A percentile compares a stretch with the other conserved stretches of the same genome.
phyloP scores from a whole-genome alignment of 1,140 invertebrate genomes.

The Drosophila grimshawi region DNA sequence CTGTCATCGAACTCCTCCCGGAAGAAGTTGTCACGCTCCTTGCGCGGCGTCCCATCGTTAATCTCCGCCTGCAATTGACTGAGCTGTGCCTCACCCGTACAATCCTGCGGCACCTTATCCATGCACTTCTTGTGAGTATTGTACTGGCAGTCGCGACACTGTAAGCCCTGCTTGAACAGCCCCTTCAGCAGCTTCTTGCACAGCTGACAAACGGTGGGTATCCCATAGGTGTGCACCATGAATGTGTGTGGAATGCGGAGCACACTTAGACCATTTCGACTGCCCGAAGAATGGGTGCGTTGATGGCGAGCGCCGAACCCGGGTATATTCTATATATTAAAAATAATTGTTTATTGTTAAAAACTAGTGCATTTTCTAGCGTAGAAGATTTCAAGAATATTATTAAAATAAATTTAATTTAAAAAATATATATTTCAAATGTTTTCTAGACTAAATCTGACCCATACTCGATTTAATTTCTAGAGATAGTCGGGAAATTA shows the following conservation, averaged over 20 bases:
- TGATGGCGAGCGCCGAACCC: constrained; percentile 68
- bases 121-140: constrained; percentile 99
- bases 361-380: not conserved
- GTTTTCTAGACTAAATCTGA: no score
- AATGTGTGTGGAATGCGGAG: constrained; percentile 96
- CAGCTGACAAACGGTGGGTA: constrained; percentile 97
- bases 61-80: constrained; percentile 75
- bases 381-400: no score
- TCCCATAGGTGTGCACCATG: constrained; percentile 95
- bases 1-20: constrained; percentile 90
- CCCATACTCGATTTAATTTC: no score
- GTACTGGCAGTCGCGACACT: constrained; percentile 99
- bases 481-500: no score
- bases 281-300: constrained; percentile 90
- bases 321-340: constrained; percentile 56
- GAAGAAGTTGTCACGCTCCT: constrained; percentile 87
- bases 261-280: constrained; percentile 85
- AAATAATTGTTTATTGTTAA: not conserved
- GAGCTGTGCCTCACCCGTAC: constrained; percentile 91
- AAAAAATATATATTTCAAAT: no score
- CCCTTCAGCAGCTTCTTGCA: constrained; percentile 98
- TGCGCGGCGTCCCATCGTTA: constrained; percentile 88
- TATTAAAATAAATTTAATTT: no score
- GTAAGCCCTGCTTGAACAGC: constrained; percentile 97
- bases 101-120: constrained; percentile 97